These are phyloP conservation scores for Drosophila fungiperda DNA, from an alignment of 2,888 invertebrate species.

Conservation along the genomic window DNA sequence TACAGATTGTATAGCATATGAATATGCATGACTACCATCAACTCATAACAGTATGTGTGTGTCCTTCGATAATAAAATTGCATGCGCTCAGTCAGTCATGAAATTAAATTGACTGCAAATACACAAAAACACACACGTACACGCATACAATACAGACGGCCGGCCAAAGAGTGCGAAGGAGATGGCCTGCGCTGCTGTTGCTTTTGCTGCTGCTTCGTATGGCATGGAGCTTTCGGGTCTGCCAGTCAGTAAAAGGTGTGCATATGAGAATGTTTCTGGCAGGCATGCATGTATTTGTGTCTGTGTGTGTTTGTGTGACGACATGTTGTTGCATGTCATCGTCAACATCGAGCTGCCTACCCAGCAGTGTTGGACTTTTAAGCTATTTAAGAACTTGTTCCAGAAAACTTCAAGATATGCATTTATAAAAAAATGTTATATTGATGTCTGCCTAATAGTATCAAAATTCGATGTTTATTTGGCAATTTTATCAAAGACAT, in stretches of 20 bases:
- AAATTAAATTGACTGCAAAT: slow-evolving; percentile 84
- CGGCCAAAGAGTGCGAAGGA: slow-evolving; percentile 35
- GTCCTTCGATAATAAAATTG: slow-evolving; percentile 78
- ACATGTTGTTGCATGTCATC: slow-evolving; percentile 74
- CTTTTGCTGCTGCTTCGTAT: slow-evolving; percentile 17
- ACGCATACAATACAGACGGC: neutral
- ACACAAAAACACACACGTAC: slow-evolving; percentile 34
- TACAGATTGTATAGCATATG: slow-evolving; percentile 53
- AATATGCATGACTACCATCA: slow-evolving; percentile 58
- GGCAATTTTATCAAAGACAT: neutral
- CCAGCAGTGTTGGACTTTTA: slow-evolving; percentile 1
- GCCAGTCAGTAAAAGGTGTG: slow-evolving; percentile 58
- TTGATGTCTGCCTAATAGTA: neutral
- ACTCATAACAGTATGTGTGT: slow-evolving; percentile 40
- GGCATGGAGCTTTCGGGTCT: slow-evolving; percentile 39
- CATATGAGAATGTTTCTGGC: slow-evolving; percentile 43
- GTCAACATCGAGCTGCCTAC: slow-evolving; percentile 48
- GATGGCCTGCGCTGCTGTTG: slow-evolving; percentile 19
- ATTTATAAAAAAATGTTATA: neutral
- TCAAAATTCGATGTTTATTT: neutral
- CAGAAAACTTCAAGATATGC: neutral
- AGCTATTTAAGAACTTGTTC: neutral
- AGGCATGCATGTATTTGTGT: slow-evolving; percentile 26
- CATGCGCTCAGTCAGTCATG: slow-evolving; percentile 82
- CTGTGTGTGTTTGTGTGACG: slow-evolving; percentile 37